These are phyloP conservation scores for Dolichallabes microphthalmus DNA, from an alignment of 2,113 vertebrate species.

Conservation along the genomic window DNA sequence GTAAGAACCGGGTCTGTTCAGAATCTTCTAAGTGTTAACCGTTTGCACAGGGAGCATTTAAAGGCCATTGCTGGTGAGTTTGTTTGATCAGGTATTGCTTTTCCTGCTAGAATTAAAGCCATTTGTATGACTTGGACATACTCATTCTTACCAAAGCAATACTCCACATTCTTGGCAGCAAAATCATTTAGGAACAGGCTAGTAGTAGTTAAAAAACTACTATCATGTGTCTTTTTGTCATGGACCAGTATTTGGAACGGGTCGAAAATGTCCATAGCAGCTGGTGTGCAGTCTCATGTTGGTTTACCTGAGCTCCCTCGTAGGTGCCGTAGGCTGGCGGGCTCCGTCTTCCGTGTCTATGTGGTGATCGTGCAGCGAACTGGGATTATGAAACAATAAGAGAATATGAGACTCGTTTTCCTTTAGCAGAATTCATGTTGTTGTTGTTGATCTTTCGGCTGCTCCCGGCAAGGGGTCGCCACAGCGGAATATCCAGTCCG, in stretches of 20 bases:
- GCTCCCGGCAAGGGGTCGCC: too few relatives aligned
- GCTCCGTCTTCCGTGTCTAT: neutral
- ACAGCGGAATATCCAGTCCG: too few relatives aligned
- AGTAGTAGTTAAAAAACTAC: neutral
- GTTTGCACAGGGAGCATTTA: neutral
- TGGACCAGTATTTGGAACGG: neutral
- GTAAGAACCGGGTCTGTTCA: neutral
- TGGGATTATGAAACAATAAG: neutral
- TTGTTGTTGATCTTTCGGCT: too few relatives aligned
- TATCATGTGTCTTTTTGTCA: neutral
- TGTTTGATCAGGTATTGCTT: constrained; percentile 10
- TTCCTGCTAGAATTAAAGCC: neutral
- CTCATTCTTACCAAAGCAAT: constrained; percentile 1
- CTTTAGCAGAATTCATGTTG: neutral
- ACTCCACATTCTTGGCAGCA: constrained; percentile 8
- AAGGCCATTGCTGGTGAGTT: neutral
- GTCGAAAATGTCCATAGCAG: neutral
- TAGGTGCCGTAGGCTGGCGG: neutral
- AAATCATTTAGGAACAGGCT: neutral
- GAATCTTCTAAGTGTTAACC: neutral
- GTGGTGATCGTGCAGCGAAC: neutral
- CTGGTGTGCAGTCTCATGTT: neutral
- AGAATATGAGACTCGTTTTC: neutral
- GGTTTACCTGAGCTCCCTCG: constrained; percentile 34
- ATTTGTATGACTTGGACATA: constrained; percentile 17